These are phyloP conservation scores for Ahaetulla prasina DNA, from an alignment of 2,113 vertebrate genomes.

Conservation along the genomic window DNA sequence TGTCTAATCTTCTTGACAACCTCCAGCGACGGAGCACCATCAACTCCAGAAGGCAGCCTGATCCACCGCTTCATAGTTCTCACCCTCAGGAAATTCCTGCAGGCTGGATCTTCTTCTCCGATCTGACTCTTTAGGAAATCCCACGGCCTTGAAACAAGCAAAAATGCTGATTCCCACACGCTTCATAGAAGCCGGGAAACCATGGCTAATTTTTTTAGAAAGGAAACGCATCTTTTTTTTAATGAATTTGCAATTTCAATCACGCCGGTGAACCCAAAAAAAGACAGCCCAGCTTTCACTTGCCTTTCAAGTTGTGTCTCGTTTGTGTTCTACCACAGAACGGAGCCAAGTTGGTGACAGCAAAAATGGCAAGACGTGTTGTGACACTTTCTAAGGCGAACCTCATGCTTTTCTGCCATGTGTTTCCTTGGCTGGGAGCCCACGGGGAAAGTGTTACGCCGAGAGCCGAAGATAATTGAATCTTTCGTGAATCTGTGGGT, in stretches of 20 bases:
- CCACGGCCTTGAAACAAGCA: constrained; percentile 61
- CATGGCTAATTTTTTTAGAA: constrained; percentile 50
- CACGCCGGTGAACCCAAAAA: neutral
- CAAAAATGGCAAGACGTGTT: neutral
- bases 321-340: neutral
- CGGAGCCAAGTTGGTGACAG: neutral
- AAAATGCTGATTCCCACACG: constrained; percentile 53
- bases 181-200: constrained; percentile 36
- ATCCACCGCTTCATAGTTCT: neutral
- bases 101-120: constrained; percentile 40
- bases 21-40: neutral
- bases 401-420: neutral
- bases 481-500: neutral
- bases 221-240: constrained; percentile 26
- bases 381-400: neutral
- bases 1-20: neutral
- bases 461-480: neutral
- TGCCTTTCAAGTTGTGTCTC: neutral
- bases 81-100: neutral
- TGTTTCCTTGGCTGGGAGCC: neutral
- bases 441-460: neutral
- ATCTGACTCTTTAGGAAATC: constrained; percentile 53
- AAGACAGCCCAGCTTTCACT: neutral
- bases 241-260: neutral
- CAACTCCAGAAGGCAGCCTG: neutral